Evolutionary conservation across 2,888 invertebrate genomes (phyloP), one percentile per base, ranked within the genome.

Genomic region (Eretmocerus hayati): DNA sequence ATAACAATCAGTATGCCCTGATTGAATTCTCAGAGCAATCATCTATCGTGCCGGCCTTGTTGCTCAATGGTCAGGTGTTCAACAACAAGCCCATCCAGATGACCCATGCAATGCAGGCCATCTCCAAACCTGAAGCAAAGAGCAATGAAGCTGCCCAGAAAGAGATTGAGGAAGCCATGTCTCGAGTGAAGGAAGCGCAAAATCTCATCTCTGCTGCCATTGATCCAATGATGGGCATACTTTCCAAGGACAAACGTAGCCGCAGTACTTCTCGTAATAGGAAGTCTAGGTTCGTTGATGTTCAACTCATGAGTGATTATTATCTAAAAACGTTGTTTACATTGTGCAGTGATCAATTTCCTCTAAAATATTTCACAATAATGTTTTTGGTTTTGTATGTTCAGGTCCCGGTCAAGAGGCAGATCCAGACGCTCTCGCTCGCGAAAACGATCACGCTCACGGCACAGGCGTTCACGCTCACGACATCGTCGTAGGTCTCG

Each of bases 141-240:
- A 93, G 91, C 58, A 93, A 93, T 66, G 93, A 94, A 68, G 93
- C 92, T 2, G 94, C 94, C 0, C 90, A 94, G 64, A 82, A 88
- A 37, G 95, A 95, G 74, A 93, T 96, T 47, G 94, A 95, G 70
- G 94, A 94, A 70, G 95, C 94, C 1, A 94, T 99, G 93, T 89
- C 91, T 38, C 79, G 94, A 54, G 93, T 95, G 0, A 93, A 93
- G 67, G 95, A 96, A 73, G 94, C 94, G 0, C 94, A 95, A 72
- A 90, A 89, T 67, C 80, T 94, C 62, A 92, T 96, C 55, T 90
- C 92, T 1, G 94, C 93, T 8, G 90, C 92, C 13, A 91, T 94
- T 55, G 93, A 91, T 74, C 90, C 90, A 0, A 88, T 90, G 46
- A 90, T 90, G 60, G 90, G 90, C 5, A 81, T 90, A 74, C 72